Evolutionary conservation across 2,113 vertebrate genomes (phyloP).

Genomic region (Hipposideros armiger): DNA sequence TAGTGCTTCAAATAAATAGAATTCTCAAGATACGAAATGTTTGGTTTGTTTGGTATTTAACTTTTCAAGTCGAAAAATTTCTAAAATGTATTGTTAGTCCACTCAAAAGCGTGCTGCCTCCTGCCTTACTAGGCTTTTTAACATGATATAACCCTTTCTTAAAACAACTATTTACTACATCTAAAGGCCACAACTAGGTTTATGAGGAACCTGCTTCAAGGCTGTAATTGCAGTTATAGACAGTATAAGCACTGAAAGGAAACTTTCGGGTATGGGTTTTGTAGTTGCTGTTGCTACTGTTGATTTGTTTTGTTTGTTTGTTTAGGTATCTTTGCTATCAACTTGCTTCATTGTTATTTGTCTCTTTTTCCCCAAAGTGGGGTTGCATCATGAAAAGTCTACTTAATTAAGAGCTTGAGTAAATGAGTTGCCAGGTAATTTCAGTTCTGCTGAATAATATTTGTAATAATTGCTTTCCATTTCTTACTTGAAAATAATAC

Average conservation of each 20-base stretch:
- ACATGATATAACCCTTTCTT: constrained; percentile 14
- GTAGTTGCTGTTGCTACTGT: neutral
- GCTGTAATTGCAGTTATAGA: neutral
- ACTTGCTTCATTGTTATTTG: neutral
- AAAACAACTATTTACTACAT: neutral
- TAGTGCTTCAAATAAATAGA: neutral
- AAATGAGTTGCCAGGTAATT: constrained; percentile 35
- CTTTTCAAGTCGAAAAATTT: neutral
- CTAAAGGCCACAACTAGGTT: neutral
- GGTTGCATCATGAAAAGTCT: neutral
- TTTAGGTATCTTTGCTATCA: constrained; percentile 12
- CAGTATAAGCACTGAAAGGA: neutral
- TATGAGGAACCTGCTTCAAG: neutral
- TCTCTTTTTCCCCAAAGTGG: constrained; percentile 11
- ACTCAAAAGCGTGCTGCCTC: neutral
- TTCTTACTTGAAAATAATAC: constrained; percentile 41
- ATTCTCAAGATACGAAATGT: neutral
- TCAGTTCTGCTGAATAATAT: constrained; percentile 22
- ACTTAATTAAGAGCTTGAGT: neutral
- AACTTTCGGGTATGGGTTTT: neutral
- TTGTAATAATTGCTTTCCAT: constrained; percentile 63
- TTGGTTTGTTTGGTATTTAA: neutral
- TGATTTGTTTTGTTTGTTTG: neutral
- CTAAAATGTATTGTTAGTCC: neutral
- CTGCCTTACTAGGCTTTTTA: neutral